Conservation (phyloP, 2,888 invertebrate genomes). For the Dryomyza anilis region DNA sequence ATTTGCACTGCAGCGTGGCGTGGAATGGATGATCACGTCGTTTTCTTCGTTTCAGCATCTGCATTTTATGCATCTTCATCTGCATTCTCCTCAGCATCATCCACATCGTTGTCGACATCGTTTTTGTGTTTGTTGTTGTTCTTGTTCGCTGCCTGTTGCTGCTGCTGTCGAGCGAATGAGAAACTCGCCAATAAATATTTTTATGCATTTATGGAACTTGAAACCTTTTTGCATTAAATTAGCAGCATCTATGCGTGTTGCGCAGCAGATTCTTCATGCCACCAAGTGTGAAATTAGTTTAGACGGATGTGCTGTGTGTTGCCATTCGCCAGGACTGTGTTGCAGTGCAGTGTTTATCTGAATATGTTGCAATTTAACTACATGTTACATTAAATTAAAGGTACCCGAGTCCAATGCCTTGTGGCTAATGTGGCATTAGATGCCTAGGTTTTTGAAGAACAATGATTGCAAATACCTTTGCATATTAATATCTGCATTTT, state of each 20-base stretch:
- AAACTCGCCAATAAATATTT: neutral
- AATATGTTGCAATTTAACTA: too few species aligned
- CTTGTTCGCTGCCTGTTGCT: neutral
- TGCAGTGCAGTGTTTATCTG: too few species aligned
- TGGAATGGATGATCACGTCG: neutral
- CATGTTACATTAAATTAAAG: too few species aligned
- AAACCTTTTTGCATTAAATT: conserved; percentile 18
- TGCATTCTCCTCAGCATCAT: neutral
- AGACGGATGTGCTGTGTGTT: too few species aligned
- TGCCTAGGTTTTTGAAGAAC: too few species aligned
- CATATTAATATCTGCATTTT: too few species aligned
- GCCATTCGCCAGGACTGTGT: too few species aligned
- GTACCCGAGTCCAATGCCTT: too few species aligned
- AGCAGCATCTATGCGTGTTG: conserved; percentile 1
- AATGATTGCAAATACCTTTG: too few species aligned
- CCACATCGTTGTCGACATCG: neutral
- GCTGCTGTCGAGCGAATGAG: neutral
- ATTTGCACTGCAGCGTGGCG: conserved; percentile 3
- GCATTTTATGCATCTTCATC: neutral
- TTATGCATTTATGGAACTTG: conserved; percentile 14
- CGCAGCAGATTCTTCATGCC: conserved; percentile 30
- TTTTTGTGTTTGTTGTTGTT: neutral
- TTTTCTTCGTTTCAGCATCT: neutral
- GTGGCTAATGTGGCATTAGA: too few species aligned
- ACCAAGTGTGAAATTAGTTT: conserved; percentile 41